Base-by-base conservation (phyloP, 2,113 vertebrate genomes). In the Thinocorus orbignyianus region DNA sequence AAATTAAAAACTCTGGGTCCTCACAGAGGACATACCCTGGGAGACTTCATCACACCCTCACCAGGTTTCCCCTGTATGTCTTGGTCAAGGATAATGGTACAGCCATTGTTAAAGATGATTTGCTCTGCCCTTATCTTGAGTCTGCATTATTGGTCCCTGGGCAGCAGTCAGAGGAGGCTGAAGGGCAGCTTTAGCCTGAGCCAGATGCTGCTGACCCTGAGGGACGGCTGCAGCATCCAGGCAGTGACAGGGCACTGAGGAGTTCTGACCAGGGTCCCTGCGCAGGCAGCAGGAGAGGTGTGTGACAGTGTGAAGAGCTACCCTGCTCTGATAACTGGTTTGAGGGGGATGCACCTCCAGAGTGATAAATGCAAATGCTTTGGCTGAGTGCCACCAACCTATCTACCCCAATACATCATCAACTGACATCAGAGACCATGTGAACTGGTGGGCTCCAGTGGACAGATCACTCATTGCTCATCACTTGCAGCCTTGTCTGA, bases 161-260 rank as follows among this genome's bases (percentile, higher is more conserved):
- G 86, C 68, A 95, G 64, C 35, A 78, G 68, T 28, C 58, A 86
- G 86, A 87, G 39, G 12, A 87, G 49, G 55, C 83, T 60, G 51
- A 89, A 71, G 69, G 60, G 77, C 41, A 68, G 30, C 39, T 81
- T 88, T 57, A 74, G 52, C 77, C 48, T 48, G 8, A 70, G 86
- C 10, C 92, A 81, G 64, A 41, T 60, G 64, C 72, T 1, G 3
- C 58, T 70, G 69, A 25, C 68, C 51, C 72, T 18, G 42, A 26
- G 88, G 65, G 81, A 31, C 33, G 28, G 35, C 13, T 89, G 89
- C 48, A 79, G 77, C 57, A 55, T 64, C 35, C 54, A 2, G 41
- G 44, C 65, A 64, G 35, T 74, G 86, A 33, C 77, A 86, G 69
- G 65, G 23, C 0, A 0, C 91, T 55, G 80, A 78, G 83, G 55